Conservation (phyloP, 1,140 invertebrate genomes). For the Hyposmocoma kahamanoa region DNA sequence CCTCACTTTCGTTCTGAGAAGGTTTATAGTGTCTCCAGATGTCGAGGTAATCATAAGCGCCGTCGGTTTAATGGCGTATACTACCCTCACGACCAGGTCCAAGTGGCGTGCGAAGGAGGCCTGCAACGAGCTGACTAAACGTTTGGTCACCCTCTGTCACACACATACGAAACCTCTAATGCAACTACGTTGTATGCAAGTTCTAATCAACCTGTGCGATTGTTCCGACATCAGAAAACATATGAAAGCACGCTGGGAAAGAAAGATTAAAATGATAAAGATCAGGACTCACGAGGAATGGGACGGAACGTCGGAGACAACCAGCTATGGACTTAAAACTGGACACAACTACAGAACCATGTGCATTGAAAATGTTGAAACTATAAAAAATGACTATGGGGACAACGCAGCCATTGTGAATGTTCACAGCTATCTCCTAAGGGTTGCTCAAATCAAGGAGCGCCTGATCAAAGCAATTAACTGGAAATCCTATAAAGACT, state of each 20-base stretch:
- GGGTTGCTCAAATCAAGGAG: slow-evolving; percentile 29
- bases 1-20: slow-evolving; percentile 31
- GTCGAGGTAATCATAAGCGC: slow-evolving; percentile 43
- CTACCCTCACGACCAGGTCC: slow-evolving; percentile 48
- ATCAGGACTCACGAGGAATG: slow-evolving; percentile 51
- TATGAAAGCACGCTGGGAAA: slow-evolving; percentile 37
- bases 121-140: slow-evolving; percentile 29
- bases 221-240: slow-evolving; percentile 47
- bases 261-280: slow-evolving; percentile 28
- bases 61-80: slow-evolving; percentile 40
- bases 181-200: slow-evolving; percentile 47
- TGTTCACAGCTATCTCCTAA: slow-evolving; percentile 43
- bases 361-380: slow-evolving; percentile 44
- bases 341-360: slow-evolving; percentile 52
- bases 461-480: slow-evolving; percentile 42
- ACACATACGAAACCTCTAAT: slow-evolving; percentile 32
- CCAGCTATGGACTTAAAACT: slow-evolving; percentile 39
- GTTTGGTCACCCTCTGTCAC: slow-evolving; percentile 30
- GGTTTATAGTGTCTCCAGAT: slow-evolving; percentile 17
- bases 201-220: slow-evolving; percentile 57
- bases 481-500: slow-evolving; percentile 39
- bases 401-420: slow-evolving; percentile 37
- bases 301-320: slow-evolving; percentile 52
- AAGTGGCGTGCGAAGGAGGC: slow-evolving; percentile 60
- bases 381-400: slow-evolving; percentile 44